Evolutionary conservation across 2,113 vertebrate species (phyloP).

Genomic region (Pelodiscus sinensis): DNA sequence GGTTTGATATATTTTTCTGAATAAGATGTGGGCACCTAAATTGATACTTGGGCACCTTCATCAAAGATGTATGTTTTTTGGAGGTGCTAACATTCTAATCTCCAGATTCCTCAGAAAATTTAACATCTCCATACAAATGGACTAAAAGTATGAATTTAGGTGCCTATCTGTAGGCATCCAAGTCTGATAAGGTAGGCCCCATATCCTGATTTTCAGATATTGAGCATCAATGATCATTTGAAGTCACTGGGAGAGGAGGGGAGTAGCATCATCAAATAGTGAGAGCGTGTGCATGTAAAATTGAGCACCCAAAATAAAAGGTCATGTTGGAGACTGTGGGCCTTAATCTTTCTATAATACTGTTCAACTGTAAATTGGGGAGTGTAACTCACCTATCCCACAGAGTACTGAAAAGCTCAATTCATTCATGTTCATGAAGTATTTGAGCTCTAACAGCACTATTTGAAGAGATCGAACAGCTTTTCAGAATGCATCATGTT

Average conservation of each 20-base stretch:
- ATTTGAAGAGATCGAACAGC: background rate
- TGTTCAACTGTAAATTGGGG: background rate
- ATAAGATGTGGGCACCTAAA: background rate
- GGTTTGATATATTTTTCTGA: background rate
- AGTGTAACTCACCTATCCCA: background rate
- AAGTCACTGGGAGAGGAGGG: background rate
- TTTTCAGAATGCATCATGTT: background rate
- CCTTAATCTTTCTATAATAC: background rate
- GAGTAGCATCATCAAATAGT: background rate
- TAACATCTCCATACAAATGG: fast-evolving
- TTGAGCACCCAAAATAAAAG: background rate
- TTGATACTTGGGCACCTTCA: background rate
- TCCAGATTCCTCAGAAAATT: background rate
- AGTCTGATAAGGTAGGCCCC: background rate
- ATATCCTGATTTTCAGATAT: background rate
- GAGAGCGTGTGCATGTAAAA: fast-evolving
- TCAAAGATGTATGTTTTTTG: background rate
- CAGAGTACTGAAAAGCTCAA: background rate
- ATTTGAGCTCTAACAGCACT: background rate
- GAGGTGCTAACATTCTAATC: background rate
- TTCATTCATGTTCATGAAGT: background rate
- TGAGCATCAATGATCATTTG: background rate
- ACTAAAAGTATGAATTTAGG: background rate
- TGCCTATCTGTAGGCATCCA: background rate
- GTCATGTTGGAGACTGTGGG: background rate